Percentiles rank a stretch among this genome's conserved stretches.
phyloP scores from a whole-genome alignment of 2,888 invertebrate species.

The Hofmannophila pseudospretella region DNA sequence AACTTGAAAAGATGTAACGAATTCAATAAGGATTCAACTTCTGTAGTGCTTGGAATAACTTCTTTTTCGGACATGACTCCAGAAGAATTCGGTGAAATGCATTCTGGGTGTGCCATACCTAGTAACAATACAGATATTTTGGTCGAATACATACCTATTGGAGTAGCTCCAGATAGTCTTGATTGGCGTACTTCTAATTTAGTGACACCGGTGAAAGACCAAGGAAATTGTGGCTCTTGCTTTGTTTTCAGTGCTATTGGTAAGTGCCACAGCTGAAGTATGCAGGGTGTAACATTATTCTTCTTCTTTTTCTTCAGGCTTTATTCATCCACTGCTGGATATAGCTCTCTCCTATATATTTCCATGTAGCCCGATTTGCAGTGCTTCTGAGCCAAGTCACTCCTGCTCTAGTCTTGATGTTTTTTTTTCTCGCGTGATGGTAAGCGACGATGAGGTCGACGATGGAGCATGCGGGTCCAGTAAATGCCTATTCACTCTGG shows the following conservation, averaged over 20 bases:
- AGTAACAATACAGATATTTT: not conserved
- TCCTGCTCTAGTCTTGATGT: no score
- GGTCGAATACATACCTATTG: not conserved
- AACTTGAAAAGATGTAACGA: conserved; percentile 2
- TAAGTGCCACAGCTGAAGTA: no score
- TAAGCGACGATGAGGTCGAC: no score
- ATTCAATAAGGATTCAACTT: not conserved
- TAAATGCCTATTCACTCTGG: no score
- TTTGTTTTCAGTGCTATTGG: conserved; percentile 5
- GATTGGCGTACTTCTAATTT: not conserved
- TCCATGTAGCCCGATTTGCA: no score
- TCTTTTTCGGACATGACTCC: conserved; percentile 2
- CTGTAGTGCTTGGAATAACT: conserved; percentile 3
- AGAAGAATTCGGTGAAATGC: conserved; percentile 2
- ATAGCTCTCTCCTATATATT: no score
- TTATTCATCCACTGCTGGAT: no score
- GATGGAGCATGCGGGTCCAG: no score
- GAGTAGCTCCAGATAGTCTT: not conserved
- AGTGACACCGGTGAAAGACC: not conserved
- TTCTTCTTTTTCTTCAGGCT: no score
- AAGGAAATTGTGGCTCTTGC: not conserved
- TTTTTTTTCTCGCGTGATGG: no score
- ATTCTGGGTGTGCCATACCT: not conserved
- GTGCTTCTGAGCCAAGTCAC: no score
- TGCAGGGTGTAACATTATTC: no score